These are phyloP conservation scores for Agapornis canus DNA, from an alignment of 2,797 vertebrate species.

Conservation along the genomic window DNA sequence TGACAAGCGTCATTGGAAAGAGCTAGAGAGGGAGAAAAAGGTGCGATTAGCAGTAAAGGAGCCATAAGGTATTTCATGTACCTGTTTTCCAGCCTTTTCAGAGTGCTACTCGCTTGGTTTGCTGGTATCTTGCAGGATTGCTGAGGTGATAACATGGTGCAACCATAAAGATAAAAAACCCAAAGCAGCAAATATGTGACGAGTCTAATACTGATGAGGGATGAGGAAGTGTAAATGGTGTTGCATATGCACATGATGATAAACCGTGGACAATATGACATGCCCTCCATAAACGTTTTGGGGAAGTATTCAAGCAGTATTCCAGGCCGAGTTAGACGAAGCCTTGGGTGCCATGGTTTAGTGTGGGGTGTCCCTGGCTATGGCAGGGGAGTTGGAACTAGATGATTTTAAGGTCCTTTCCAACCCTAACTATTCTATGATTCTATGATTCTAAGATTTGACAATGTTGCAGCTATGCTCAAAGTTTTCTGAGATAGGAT, in stretches of 20 bases:
- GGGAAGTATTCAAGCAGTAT: background rate
- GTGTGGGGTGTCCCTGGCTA: too few relatives aligned
- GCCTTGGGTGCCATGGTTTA: too few relatives aligned
- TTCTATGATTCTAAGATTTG: background rate
- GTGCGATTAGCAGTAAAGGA: background rate
- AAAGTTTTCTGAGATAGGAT: background rate
- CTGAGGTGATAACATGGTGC: background rate
- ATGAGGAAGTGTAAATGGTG: background rate
- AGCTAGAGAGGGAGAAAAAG: background rate
- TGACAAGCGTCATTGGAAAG: background rate
- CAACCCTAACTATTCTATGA: too few relatives aligned
- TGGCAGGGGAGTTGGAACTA: too few relatives aligned
- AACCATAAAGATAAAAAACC: background rate
- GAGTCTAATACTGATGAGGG: background rate
- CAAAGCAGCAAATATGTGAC: background rate
- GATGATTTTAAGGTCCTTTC: too few relatives aligned
- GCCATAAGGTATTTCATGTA: rapidly evolving
- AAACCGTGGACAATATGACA: rapidly evolving
- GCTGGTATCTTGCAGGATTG: background rate
- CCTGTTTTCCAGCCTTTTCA: background rate
- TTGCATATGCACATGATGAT: background rate
- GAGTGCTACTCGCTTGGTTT: background rate
- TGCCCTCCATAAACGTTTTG: background rate
- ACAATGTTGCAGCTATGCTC: background rate
- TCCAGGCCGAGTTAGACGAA: too few relatives aligned